phyloP scores from a whole-genome alignment of 2,888 invertebrate genomes.

The Luffia ferchaultella region DNA sequence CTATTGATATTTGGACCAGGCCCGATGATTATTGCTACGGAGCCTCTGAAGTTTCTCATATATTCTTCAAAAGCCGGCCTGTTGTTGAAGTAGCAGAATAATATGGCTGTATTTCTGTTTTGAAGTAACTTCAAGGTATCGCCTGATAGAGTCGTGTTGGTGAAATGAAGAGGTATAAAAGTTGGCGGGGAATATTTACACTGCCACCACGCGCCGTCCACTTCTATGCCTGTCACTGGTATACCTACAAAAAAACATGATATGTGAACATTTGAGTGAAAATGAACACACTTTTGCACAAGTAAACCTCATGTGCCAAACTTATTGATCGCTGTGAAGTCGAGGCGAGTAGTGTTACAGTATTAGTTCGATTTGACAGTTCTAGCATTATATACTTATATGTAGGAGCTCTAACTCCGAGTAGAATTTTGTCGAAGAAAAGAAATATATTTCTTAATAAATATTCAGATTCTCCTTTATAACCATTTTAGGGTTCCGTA shows the following conservation, averaged over 20 bases:
- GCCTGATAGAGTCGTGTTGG: constrained; percentile 21
- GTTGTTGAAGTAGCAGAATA: constrained; percentile 87
- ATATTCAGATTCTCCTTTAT: no score
- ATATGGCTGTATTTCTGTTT: constrained; percentile 35
- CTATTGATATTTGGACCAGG: constrained; percentile 69
- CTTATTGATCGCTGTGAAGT: no score
- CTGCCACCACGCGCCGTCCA: constrained; percentile 84
- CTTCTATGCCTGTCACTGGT: constrained; percentile 74
- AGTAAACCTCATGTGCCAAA: no score
- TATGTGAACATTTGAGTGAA: no score
- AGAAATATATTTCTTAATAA: no score
- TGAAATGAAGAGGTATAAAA: constrained; percentile 72
- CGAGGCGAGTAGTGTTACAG: no score
- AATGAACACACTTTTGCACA: no score
- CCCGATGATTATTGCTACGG: constrained; percentile 77
- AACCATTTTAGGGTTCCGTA: no score
- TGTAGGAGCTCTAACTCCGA: no score
- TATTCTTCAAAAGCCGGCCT: constrained; percentile 73
- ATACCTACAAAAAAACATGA: constrained; percentile 48
- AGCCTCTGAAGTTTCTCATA: constrained; percentile 69
- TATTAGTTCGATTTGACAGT: no score
- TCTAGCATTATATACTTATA: no score
- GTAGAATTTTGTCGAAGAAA: no score
- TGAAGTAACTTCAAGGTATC: constrained; percentile 39
- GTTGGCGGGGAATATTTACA: constrained; percentile 77